Base-by-base conservation (phyloP, 2,113 vertebrate genomes). In the Pogonocichla stellata region DNA sequence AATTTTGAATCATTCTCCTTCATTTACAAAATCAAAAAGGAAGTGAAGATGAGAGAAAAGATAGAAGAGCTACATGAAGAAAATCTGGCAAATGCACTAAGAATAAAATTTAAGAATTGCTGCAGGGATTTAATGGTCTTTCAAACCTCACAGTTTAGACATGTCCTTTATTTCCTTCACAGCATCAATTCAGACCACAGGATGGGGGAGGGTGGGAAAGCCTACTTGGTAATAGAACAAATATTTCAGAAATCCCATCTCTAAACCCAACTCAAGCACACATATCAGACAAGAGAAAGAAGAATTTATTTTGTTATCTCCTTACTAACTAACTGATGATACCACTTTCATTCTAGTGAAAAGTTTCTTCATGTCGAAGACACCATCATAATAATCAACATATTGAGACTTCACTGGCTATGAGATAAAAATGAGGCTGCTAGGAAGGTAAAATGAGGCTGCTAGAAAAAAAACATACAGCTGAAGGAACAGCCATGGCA, bases 401-500 rank as follows among this genome's bases (percentile, higher is more conserved):
- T 58, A 65, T 65, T 79, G 72, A 84, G n/a, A 38, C 28, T 48
- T 92, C 42, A n/a, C 13, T 83, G 34, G 38, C 7, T 40, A 16
- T 51, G 45, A 88, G 18, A 19, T 19, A 83, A 78, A 54, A 75
- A 73, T 66, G 7, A 92, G 28, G 25, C 23, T 90, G 34, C 20
- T 73, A 50, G 31, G 26, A 51, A 70, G 45, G 50, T 88, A 90
- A 86, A 93, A 77, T 65, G 7, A 93, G n/a, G 25, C 29, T 90
- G 38, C 24, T 73, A 50, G n/a, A 42, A 90, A 54, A 56, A 75
- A 89, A 60, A 31, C 23, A 11, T 36, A 65, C 82, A 88, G 20
- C 38, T 92, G 64, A 90, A 87, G 45, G 8, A 85, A 61, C 25
- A 87, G 13, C 13, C 11, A 7, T 56, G 14, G 8, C 40, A 48